These are phyloP conservation scores for Malacoraja senta DNA, from an alignment of 2,797 vertebrate species.

Conservation along the genomic window DNA sequence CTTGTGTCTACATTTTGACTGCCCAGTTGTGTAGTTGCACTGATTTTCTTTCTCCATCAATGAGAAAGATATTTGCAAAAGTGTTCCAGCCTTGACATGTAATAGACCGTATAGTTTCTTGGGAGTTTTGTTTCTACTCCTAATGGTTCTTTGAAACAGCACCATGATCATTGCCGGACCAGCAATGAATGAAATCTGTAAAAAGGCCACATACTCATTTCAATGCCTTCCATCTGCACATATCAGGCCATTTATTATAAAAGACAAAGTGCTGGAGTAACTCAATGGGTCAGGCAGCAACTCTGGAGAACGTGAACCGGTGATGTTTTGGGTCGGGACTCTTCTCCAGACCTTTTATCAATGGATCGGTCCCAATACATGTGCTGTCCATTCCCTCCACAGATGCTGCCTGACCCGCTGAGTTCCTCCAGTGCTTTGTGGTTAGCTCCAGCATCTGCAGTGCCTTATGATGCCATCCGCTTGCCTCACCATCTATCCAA, in stretches of 20 bases:
- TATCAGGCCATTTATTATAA: too few species aligned
- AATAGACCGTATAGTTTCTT: background rate
- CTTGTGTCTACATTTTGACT: background rate
- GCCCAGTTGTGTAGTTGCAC: background rate
- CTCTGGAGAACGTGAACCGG: too few species aligned
- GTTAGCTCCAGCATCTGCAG: too few species aligned
- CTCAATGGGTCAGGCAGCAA: too few species aligned
- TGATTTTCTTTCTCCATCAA: background rate
- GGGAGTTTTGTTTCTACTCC: background rate
- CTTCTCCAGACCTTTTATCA: too few species aligned
- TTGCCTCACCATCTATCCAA: background rate
- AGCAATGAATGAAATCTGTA: background rate
- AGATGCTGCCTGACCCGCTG: too few species aligned
- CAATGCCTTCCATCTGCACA: background rate
- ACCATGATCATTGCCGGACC: background rate
- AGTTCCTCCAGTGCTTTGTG: too few species aligned
- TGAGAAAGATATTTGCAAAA: background rate
- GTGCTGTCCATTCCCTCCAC: too few species aligned
- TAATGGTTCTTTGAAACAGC: background rate
- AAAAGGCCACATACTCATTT: background rate
- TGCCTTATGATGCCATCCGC: too few species aligned
- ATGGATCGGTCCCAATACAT: too few species aligned
- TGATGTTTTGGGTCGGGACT: too few species aligned
- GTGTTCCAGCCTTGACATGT: background rate
- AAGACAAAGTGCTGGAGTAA: too few species aligned